Base-by-base conservation (phyloP, 2,888 invertebrate genomes). In the Malthinus flaveolus region DNA sequence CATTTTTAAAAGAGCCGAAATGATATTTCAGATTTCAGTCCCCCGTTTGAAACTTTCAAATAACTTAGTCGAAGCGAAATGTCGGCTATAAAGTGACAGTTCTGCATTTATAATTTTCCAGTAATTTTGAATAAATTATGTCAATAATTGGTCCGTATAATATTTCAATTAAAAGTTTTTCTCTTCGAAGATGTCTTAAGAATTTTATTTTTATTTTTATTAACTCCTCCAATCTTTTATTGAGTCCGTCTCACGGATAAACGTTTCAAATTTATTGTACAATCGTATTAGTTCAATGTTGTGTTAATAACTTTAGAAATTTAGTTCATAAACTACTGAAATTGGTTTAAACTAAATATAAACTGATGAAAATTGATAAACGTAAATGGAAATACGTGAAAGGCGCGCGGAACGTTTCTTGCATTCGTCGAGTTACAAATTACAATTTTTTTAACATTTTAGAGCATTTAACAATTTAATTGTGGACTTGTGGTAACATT, bases 271-370 rank as follows among this genome's bases (percentile, higher is more conserved):
- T 49, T 49, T 47, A 36, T 46, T 47, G 39, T 32, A 55, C 23
- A 32, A 48, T 51, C 57, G 36, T 70, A 71, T 75, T 75, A 75
- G 73, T 69, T 76, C 76, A 77, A 77, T 77, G 77, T 75, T 68
- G 73, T 71, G 75, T 76, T 76, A 74, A 73, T 75, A 77, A 77
- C 72, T 71, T 75, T 75, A 73, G 72, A 74, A 73, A 76, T 76
- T 74, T 74, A 75, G 75, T 76, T 76, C 67, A 69, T 68, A 67
- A 75, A 76, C 75, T 76, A 76, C 5, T 42, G 9, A n/a, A 5
- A 42, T 42, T 71, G 48, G 31, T 47, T 42, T 46, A 33, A 49
- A 50, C 39, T 49, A 42, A 42, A n/a, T 42, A 23, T 15, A 9
- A 58, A 59, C 59, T 62, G 61, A 66, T 60, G 64, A 54, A 67